phyloP scores from a whole-genome alignment of 2,888 invertebrate species.

The Resseliella maxima region DNA sequence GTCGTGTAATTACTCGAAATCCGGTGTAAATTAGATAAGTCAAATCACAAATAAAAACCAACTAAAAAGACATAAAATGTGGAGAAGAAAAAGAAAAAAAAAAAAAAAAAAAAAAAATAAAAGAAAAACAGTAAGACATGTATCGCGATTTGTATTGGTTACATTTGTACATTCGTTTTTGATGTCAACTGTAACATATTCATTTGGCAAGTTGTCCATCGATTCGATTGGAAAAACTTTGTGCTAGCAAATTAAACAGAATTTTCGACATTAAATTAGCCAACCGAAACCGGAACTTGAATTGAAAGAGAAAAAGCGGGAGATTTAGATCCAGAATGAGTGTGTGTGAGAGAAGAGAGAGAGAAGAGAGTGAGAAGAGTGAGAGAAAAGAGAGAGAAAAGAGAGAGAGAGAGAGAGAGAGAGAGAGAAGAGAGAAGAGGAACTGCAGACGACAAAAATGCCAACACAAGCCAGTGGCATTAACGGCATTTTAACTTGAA shows the following conservation, averaged over 20 bases:
- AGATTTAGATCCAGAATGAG: no score
- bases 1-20: constrained; percentile 31
- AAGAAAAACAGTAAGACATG: background rate
- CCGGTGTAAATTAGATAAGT: constrained; percentile 27
- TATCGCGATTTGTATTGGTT: background rate
- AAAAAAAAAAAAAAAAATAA: background rate
- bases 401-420: background rate
- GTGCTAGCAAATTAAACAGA: constrained; percentile 19
- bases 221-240: constrained; percentile 15
- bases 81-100: background rate
- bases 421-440: background rate
- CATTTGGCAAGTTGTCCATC: constrained; percentile 5
- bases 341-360: no score
- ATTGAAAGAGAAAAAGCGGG: background rate
- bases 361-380: no score
- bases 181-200: constrained; percentile 34
- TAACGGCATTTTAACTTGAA: constrained; percentile 40
- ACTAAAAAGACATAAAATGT: background rate
- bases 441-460: no score
- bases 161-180: background rate
- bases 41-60: background rate
- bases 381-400: background rate
- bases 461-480: background rate
- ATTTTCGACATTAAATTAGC: constrained; percentile 36
- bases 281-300: constrained; percentile 19